These are phyloP conservation scores for Rhinichthys osculus DNA, from an alignment of 2,797 vertebrate genomes.

Conservation along the genomic window DNA sequence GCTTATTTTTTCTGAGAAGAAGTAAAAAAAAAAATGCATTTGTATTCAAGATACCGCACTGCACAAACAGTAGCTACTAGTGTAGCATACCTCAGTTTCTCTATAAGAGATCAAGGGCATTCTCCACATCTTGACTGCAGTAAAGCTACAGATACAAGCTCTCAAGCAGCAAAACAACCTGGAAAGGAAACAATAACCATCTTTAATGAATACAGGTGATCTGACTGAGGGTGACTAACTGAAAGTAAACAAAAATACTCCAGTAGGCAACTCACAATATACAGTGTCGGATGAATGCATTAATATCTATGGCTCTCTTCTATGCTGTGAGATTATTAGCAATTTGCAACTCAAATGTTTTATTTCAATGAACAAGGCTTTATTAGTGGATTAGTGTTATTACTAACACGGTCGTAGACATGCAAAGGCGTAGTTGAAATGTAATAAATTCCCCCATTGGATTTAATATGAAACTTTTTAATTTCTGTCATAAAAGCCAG, in stretches of 20 bases:
- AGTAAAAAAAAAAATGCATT: constrained; percentile 20
- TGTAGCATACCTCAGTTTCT: constrained; percentile 63
- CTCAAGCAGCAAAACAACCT: constrained; percentile 69
- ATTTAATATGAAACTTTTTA: not conserved
- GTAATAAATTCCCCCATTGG: not conserved
- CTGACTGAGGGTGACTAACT: not conserved
- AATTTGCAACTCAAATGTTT: not conserved
- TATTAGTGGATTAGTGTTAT: too few relatives aligned
- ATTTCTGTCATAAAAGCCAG: not conserved
- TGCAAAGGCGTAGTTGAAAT: not conserved
- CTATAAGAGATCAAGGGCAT: constrained; percentile 58
- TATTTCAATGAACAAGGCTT: not conserved
- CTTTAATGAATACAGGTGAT: constrained; percentile 20
- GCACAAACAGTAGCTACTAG: constrained; percentile 8
- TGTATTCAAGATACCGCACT: constrained; percentile 43
- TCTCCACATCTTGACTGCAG: constrained; percentile 64
- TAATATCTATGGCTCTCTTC: not conserved
- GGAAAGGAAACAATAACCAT: constrained; percentile 32
- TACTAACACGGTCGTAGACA: not conserved
- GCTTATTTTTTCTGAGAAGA: constrained; percentile 10
- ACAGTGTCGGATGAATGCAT: not conserved
- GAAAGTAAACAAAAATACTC: not conserved
- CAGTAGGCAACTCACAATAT: not conserved
- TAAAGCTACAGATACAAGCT: constrained; percentile 65
- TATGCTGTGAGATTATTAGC: not conserved